Percentiles rank a stretch among this genome's conserved stretches.
Conservation (phyloP, 2,888 invertebrate species). For the Neocrepidodera transversa region DNA sequence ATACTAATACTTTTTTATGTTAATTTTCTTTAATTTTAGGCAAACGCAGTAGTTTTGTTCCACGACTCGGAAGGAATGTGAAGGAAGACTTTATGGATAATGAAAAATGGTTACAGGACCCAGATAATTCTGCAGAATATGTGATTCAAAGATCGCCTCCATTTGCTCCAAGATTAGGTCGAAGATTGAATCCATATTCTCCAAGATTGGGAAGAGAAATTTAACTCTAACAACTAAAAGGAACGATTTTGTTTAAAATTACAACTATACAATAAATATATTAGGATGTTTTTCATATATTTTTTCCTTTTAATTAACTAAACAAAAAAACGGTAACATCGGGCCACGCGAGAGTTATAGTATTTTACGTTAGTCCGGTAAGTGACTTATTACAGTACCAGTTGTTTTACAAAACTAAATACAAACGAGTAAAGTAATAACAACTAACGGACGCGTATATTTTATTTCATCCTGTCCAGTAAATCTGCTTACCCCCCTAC, state of each 20-base stretch:
- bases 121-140: constrained; percentile 43
- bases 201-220: constrained; percentile 58
- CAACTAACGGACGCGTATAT: no score
- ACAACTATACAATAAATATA: constrained; percentile 18
- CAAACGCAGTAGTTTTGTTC: constrained; percentile 55
- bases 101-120: constrained; percentile 48
- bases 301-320: constrained; percentile 10
- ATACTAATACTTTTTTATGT: no score
- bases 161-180: constrained; percentile 61
- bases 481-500: no score
- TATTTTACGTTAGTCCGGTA: no score
- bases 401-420: no score
- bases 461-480: no score
- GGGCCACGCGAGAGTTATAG: no score
- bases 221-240: constrained; percentile 2
- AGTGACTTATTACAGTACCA: no score
- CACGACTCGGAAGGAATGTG: constrained; percentile 62
- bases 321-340: no score
- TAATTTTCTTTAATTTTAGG: constrained; percentile 30
- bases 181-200: constrained; percentile 61
- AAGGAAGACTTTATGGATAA: constrained; percentile 48
- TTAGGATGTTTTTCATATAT: constrained; percentile 14
- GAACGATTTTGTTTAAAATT: constrained; percentile 10
- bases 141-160: constrained; percentile 60
- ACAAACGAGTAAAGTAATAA: no score